Base-by-base conservation (phyloP, 1,140 invertebrate species). In the Muscidifurax raptorellus region DNA sequence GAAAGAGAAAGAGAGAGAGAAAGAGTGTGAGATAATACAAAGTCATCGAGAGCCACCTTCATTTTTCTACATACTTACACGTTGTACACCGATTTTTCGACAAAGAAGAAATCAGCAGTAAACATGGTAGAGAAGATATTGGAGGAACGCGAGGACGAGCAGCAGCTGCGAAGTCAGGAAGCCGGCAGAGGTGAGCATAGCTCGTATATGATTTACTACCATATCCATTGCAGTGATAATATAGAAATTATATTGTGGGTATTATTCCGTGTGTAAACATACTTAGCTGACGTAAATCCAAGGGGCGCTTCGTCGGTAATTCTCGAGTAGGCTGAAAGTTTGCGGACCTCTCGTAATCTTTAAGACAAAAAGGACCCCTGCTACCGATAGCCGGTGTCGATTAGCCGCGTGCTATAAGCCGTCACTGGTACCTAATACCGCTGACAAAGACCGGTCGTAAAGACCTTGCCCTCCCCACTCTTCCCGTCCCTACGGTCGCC, bases 91-190 rank as follows among this genome's bases (percentile, higher is more conserved):
- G 3, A 28, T 72, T 82, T 82, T 52, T 64, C 30, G 13, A 32
- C 12, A 30, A 28, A 4, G 36, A 27, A 40, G 36, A 80, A 44
- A 6, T 28, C 5, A 71, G 69, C 7, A 28, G 22, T 25, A 89
- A 89, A 47, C n/a, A 93, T 93, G 92, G 92, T 93, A 40, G 92
- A 93, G 85, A 93, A 93, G 85, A 92, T 93, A 76, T 72, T 91
- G 75, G 92, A 93, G 84, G 92, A 93, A 66, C 86, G 87, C 67
- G 92, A 92, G 87, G 91, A 91, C 72, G 89, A 86, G 44, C 52
- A 59, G 44, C 44, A 47, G 0, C 52, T n/a, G 18, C 88, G 87
- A 59, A 77, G 15, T 52, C 91, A 90, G 85, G 91, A 91, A 25
- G 83, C 77, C 47, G 86, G 80, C 40, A 85, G 90, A 90, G 92